Evolutionary conservation across 2,113 vertebrate genomes (phyloP), one percentile per base, ranked within the genome.

Genomic region (Fregetta grallaria): DNA sequence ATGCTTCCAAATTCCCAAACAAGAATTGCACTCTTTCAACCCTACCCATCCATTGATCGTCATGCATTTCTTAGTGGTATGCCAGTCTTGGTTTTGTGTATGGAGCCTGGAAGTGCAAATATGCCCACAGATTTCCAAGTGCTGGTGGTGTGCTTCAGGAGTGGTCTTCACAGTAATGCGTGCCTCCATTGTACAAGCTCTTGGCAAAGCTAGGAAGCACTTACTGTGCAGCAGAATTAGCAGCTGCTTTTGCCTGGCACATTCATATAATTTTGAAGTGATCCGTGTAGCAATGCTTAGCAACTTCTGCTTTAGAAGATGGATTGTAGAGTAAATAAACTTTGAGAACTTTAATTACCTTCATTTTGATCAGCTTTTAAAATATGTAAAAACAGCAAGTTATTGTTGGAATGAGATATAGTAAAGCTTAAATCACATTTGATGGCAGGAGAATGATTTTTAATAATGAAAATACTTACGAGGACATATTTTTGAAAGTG

Each of bases 131-230:
- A 44, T 86, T 75, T 94, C 81, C 66, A 65, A 9, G 62, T 68
- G 78, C 71, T 78, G 26, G 4, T 32, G 26, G 4, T 56, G 59
- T 80, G n/a, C n/a, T 77, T 94, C 32, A 47, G 65, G 59, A 58
- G 55, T 36, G 68, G 5, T 77, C 71, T 30, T 74, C 16, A 26
- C 13, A 38, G 6, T 32, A 67, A 62, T 0, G 0, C 0, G 2
- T 49, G 18, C 45, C 21, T 72, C 19, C 3, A 1, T 38, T 56
- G 58, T 80, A 36, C 30, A 34, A 80, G 63, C 55, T 45, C 29
- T 53, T 73, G 75, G 27, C 67, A 55, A 65, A 73, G 29, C 56
- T 34, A 18, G 25, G 50, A 36, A 73, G n/a, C 42, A 5, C 34
- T 38, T 86, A 7, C 40, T 80, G 22, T 58, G n/a, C 10, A 62